These are phyloP conservation scores for Cirrhinus molitorella DNA, from an alignment of 2,797 vertebrate species.

Conservation along the genomic window DNA sequence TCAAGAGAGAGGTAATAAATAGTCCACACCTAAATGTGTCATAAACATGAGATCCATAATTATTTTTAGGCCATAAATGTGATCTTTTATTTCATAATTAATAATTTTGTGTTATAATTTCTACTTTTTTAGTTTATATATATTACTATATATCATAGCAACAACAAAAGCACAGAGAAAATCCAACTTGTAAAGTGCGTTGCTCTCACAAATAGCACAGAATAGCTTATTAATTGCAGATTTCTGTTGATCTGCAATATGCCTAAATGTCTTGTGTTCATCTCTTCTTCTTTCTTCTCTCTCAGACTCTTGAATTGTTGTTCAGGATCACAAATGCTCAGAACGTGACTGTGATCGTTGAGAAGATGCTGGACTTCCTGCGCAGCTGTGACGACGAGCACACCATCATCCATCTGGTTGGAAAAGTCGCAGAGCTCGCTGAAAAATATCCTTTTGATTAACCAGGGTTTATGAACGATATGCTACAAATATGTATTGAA, in stretches of 20 bases:
- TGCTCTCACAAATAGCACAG: neutral
- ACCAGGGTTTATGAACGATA: neutral
- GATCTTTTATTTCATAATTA: too few species aligned
- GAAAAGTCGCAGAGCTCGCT: constrained; percentile 94
- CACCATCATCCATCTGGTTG: constrained; percentile 86
- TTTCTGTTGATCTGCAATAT: neutral
- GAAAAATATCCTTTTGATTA: constrained; percentile 93
- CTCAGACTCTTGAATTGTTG: constrained; percentile 93
- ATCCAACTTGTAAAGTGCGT: neutral
- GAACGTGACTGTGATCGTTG: constrained; percentile 92
- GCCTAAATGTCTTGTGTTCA: neutral
- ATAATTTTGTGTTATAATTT: neutral
- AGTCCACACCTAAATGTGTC: too few species aligned
- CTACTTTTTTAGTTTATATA: neutral
- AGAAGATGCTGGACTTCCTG: constrained; percentile 96
- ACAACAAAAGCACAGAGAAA: neutral
- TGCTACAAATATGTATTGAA: neutral
- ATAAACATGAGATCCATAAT: neutral
- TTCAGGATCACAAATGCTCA: constrained; percentile 96
- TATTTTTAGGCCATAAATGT: too few species aligned
- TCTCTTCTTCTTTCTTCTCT: constrained; percentile 11
- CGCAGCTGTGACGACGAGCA: constrained; percentile 88
- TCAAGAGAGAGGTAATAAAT: constrained; percentile 89
- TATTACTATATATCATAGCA: neutral
- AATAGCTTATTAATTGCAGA: neutral